phyloP scores from a whole-genome alignment of 1,140 invertebrate species.

The Ceratoteleas bidentatus region DNA sequence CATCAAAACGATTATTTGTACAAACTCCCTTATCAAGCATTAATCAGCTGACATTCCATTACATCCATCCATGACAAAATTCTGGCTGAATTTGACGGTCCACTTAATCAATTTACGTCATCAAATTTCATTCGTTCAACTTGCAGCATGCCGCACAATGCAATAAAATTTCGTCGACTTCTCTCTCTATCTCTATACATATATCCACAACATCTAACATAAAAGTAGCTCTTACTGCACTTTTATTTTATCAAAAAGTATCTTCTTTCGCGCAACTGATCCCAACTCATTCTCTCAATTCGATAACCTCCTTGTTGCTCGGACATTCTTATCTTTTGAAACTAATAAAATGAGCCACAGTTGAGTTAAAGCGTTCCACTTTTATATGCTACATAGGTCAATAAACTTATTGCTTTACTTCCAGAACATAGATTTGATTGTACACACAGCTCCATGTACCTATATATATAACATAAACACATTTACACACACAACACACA shows the following conservation, averaged over 20 bases:
- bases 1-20: too few relatives aligned
- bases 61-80: too few relatives aligned
- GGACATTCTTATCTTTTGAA: conserved; percentile 27
- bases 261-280: background rate
- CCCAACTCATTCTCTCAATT: conserved; percentile 2
- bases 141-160: too few relatives aligned
- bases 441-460: background rate
- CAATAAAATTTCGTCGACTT: too few relatives aligned
- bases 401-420: conserved; percentile 58
- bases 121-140: background rate
- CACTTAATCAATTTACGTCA: background rate
- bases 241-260: conserved; percentile 1
- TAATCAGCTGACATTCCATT: too few relatives aligned
- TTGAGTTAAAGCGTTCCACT: conserved; percentile 38
- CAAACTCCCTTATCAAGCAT: too few relatives aligned
- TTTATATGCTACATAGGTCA: conserved; percentile 39
- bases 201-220: too few relatives aligned
- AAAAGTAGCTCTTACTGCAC: background rate
- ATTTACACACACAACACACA: too few relatives aligned
- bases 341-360: conserved; percentile 17
- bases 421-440: conserved; percentile 42
- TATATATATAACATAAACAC: too few relatives aligned
- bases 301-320: conserved; percentile 20
- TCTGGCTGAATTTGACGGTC: background rate
- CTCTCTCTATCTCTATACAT: too few relatives aligned